A percentile compares a stretch with the other conserved stretches of the same genome.
Evolutionary conservation across 2,888 invertebrate genomes (phyloP).

Genomic region (Ichneumon xanthorius): DNA sequence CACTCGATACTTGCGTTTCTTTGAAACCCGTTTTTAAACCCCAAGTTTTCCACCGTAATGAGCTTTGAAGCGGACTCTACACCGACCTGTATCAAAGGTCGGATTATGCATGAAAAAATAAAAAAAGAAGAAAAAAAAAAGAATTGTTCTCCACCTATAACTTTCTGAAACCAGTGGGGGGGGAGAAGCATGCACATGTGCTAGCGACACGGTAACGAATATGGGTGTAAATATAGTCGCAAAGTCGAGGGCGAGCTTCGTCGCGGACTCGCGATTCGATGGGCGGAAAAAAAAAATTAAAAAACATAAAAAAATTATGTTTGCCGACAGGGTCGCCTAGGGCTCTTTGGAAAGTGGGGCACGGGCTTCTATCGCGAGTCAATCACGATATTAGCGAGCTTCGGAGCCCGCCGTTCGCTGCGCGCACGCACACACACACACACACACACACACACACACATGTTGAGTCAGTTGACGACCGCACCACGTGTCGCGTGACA

Average conservation of each 20-base stretch:
- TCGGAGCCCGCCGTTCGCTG: constrained; percentile 1
- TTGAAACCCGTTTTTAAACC: neutral
- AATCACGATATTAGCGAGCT: constrained; percentile 73
- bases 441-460: constrained; percentile 9
- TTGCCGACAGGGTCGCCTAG: constrained; percentile 13
- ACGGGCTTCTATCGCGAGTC: constrained; percentile 70
- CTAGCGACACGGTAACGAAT: neutral
- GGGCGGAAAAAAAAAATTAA: neutral
- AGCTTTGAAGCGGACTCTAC: neutral
- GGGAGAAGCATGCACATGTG: neutral
- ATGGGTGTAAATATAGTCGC: neutral
- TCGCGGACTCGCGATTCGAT: constrained; percentile 13
- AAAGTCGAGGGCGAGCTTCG: constrained; percentile 11
- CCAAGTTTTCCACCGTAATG: neutral
- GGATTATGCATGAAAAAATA: neutral
- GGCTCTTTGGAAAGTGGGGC: constrained; percentile 64
- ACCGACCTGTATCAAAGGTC: neutral
- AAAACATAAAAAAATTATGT: constrained; percentile 12
- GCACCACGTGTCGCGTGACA: constrained; percentile 67
- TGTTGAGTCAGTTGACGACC: constrained; percentile 38
- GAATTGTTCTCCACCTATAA: neutral
- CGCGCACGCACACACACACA: neutral
- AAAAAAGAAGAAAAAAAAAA: neutral
- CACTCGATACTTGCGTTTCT: neutral
- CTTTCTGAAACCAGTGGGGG: neutral